Percentiles rank a stretch among this genome's conserved stretches.
phyloP scores from a whole-genome alignment of 1,140 invertebrate genomes.

The Formica exsecta region DNA sequence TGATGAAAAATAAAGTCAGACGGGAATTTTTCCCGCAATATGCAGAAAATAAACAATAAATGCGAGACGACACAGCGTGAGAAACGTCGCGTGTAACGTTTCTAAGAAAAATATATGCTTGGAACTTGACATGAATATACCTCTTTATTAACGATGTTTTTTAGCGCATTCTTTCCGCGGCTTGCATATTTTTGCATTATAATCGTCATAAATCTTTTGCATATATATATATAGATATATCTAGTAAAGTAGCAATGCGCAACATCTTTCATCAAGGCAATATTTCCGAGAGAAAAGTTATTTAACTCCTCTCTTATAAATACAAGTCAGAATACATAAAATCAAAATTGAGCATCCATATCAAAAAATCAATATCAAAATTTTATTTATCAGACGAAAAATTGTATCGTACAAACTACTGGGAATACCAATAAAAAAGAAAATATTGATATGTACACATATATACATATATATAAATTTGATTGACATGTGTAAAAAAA shows the following conservation, averaged over 20 bases:
- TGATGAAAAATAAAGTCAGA: constrained; percentile 63
- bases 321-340: neutral
- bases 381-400: neutral
- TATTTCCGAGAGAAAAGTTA: constrained; percentile 42
- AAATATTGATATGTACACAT: neutral
- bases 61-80: neutral
- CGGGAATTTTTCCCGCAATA: constrained; percentile 26
- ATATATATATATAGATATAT: neutral
- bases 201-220: constrained; percentile 28
- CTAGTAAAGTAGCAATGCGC: neutral
- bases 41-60: neutral
- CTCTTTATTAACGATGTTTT: constrained; percentile 22
- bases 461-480: neutral
- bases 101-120: constrained; percentile 6
- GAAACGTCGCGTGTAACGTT: neutral
- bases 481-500: neutral
- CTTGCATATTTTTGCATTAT: constrained; percentile 35
- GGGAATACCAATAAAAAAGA: neutral
- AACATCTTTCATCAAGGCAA: constrained; percentile 38
- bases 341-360: neutral
- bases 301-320: neutral
- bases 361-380: neutral
- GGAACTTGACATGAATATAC: constrained; percentile 25
- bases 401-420: neutral
- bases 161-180: constrained; percentile 12